Base-by-base conservation (phyloP, 1,140 invertebrate genomes). In the Lepidurus packardi region DNA sequence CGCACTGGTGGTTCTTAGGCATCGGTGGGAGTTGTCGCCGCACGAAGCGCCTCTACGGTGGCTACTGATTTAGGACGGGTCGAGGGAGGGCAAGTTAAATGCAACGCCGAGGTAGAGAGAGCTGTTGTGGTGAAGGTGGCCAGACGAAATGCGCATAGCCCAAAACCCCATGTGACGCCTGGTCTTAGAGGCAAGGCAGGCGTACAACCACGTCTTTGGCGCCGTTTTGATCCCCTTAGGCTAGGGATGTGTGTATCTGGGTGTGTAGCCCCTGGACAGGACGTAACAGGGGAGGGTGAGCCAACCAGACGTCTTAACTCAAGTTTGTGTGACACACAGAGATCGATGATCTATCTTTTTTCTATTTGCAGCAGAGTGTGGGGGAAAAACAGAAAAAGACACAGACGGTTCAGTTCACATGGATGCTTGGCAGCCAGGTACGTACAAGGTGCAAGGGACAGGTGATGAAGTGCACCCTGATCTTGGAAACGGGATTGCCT, bases 241-340 rank as follows among this genome's bases (percentile, higher is more conserved):
- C 53, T 65, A 65, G 16, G 53, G 53, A 65, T 65, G 21, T 65
- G 53, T 7, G 21, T 65, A 21, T 65, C 3, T 34, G 34, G 21
- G 16, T 21, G 13, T 65, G 3, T 21, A 21, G 21, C 53, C 53
- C 53, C 53, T 65, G 13, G 21, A 21, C 53, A 65, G 53, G 53
- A 65, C 53, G 21, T 21, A 65, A 7, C 21, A 65, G 21, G 53
- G 53, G 21, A 16, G 53, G 13, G 53, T 13, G 53, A 16, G 45
- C 45, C 21, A 65, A 65, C 53, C 53, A 65, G 53, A 65, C 53
- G 53, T n/a, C 53, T 65, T 65, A 65, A n/a, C 53, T 65, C 53
- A 65, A 65, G 53, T 65, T 34, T 34, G 53, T 16, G 21, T 21
- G 53, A 7, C 53, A 7, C 53, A 4, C 21, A 21, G 53, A 65